Percentiles rank a stretch among this genome's conserved stretches.
Conservation (phyloP, 2,888 invertebrate genomes). For the Aporophyla lueneburgensis region DNA sequence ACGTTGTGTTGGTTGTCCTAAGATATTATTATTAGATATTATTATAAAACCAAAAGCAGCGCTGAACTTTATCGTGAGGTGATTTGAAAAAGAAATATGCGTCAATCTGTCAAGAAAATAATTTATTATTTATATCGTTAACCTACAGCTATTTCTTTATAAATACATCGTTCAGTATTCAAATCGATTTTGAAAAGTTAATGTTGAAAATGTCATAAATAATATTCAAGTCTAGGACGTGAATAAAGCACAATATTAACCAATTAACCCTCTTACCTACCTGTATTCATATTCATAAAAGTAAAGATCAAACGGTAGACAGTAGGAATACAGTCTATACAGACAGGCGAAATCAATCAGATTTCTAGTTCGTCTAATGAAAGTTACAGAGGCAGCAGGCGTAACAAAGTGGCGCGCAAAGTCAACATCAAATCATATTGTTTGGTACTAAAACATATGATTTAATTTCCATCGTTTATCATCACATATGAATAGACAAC, state of each 20-base stretch:
- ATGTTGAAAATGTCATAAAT: not conserved
- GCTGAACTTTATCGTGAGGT: not conserved
- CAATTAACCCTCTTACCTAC: not conserved
- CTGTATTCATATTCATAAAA: constrained; percentile 1
- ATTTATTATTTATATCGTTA: not conserved
- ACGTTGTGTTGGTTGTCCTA: too few species aligned
- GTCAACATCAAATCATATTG: constrained; percentile 50
- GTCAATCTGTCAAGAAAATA: not conserved
- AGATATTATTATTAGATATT: too few species aligned
- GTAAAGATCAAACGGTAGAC: constrained; percentile 11
- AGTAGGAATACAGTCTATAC: constrained; percentile 3
- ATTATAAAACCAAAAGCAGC: not conserved
- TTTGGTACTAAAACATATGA: constrained; percentile 62
- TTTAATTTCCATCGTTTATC: constrained; percentile 67
- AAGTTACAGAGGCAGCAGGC: constrained; percentile 53
- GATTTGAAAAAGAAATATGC: not conserved
- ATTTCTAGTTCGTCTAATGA: constrained; percentile 57
- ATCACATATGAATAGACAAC: constrained; percentile 67
- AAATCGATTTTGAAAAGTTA: not conserved
- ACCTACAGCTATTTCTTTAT: not conserved
- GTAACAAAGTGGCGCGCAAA: constrained; percentile 50
- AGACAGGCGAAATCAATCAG: constrained; percentile 55
- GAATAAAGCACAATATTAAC: constrained; percentile 7
- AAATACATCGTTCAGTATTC: not conserved
- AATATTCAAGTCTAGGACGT: not conserved